These are phyloP conservation scores for Gallinago stenura DNA, from an alignment of 2,797 vertebrate genomes.

Conservation along the genomic window DNA sequence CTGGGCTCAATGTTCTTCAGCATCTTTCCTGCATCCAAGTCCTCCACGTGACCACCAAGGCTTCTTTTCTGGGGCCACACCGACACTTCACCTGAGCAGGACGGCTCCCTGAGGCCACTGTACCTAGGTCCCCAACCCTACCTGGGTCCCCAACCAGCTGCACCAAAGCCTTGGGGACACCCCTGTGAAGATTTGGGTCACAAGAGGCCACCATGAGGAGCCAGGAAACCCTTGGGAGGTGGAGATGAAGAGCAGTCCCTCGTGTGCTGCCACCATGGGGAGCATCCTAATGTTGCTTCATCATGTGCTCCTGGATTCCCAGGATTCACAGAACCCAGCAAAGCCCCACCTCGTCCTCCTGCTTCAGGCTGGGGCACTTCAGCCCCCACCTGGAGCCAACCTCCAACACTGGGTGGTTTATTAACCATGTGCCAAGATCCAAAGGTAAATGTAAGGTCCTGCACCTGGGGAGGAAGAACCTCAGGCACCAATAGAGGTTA, in stretches of 20 bases:
- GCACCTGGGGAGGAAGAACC: no score
- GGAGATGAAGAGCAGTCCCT: background rate
- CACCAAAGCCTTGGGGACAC: background rate
- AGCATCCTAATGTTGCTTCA: background rate
- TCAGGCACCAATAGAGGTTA: no score
- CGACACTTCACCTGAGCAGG: rapidly evolving
- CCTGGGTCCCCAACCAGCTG: no score
- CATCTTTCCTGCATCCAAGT: background rate
- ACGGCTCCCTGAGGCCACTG: rapidly evolving
- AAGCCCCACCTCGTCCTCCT: background rate
- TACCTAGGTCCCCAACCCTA: no score
- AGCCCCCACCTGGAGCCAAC: background rate
- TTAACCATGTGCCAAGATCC: background rate
- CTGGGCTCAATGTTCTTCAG: no score
- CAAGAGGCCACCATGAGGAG: rapidly evolving
- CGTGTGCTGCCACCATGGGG: rapidly evolving
- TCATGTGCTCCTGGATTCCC: rapidly evolving
- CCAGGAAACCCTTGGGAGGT: rapidly evolving
- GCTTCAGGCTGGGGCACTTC: background rate
- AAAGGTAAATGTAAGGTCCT: no score
- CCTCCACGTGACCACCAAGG: no score
- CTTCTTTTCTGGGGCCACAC: background rate
- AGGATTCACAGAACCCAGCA: background rate
- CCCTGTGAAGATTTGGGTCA: background rate
- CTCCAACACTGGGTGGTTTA: no score